Conservation (phyloP, 1,140 invertebrate genomes). For the Neodiprion fabricii region DNA sequence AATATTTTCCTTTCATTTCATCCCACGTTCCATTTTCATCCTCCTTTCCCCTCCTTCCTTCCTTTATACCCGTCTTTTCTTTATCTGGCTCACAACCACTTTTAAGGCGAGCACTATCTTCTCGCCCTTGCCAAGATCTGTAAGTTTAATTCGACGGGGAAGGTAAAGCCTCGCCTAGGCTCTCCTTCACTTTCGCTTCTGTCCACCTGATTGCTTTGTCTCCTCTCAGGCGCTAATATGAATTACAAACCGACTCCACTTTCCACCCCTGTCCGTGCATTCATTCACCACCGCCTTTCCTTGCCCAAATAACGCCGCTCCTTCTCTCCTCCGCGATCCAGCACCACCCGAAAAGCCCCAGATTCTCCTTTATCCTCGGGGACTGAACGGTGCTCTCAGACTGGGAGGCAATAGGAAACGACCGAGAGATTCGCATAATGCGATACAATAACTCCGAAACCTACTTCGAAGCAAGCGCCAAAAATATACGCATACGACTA, state of each 20-base stretch:
- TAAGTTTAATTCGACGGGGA: slow-evolving; percentile 42
- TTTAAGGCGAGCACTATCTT: background rate
- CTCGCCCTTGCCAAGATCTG: slow-evolving; percentile 32
- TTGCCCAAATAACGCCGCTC: too few relatives aligned
- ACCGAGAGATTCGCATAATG: background rate
- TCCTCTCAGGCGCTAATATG: slow-evolving; percentile 38
- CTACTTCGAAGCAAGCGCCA: too few relatives aligned
- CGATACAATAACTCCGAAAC: background rate
- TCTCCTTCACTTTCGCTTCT: background rate
- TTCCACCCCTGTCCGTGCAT: background rate
- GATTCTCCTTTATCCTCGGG: background rate
- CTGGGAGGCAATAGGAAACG: background rate
- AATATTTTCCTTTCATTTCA: slow-evolving; percentile 41
- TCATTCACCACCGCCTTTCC: background rate
- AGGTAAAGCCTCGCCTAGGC: slow-evolving; percentile 14
- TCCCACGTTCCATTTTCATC: slow-evolving; percentile 19
- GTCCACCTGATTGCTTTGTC: slow-evolving; percentile 39
- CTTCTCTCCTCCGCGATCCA: too few relatives aligned
- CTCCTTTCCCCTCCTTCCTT: background rate
- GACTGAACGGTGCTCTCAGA: background rate
- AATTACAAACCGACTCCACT: slow-evolving; percentile 39
- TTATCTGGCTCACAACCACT: background rate
- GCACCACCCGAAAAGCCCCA: too few relatives aligned
- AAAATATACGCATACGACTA: too few relatives aligned
- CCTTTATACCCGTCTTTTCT: background rate